Evolutionary conservation across 2,113 vertebrate species (phyloP).

Genomic region (Anhinga rufa): DNA sequence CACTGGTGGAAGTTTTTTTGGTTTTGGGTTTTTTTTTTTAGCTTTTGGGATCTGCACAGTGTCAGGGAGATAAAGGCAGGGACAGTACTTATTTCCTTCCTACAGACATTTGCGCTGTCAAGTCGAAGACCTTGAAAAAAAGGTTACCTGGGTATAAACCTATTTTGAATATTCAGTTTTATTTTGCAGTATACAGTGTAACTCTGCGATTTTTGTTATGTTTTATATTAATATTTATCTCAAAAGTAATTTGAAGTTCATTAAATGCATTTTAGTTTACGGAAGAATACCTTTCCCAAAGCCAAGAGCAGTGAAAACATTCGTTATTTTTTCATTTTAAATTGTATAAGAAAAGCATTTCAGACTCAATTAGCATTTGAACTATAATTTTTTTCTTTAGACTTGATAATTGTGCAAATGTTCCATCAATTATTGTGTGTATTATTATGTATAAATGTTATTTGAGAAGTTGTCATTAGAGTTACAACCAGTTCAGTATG

Average conservation of each 20-base stretch:
- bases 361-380: background rate
- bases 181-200: background rate
- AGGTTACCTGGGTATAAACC: background rate
- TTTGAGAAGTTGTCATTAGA: slow-evolving; percentile 2
- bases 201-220: background rate
- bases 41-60: background rate
- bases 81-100: background rate
- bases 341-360: background rate
- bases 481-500: background rate
- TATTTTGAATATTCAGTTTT: background rate
- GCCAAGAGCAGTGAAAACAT: background rate
- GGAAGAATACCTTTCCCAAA: background rate
- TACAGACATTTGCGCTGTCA: background rate
- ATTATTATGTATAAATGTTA: background rate
- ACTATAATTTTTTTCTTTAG: background rate
- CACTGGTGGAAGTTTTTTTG: background rate
- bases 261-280: background rate
- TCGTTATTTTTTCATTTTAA: background rate
- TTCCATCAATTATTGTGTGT: background rate
- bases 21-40: background rate
- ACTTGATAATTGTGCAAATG: background rate
- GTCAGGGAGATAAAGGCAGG: background rate
- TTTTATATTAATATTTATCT: background rate
- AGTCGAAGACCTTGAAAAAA: background rate
- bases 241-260: background rate